Evolutionary conservation across 2,888 invertebrate species (phyloP), one percentile per base, ranked within the genome.

Genomic region (Acleris cristana): DNA sequence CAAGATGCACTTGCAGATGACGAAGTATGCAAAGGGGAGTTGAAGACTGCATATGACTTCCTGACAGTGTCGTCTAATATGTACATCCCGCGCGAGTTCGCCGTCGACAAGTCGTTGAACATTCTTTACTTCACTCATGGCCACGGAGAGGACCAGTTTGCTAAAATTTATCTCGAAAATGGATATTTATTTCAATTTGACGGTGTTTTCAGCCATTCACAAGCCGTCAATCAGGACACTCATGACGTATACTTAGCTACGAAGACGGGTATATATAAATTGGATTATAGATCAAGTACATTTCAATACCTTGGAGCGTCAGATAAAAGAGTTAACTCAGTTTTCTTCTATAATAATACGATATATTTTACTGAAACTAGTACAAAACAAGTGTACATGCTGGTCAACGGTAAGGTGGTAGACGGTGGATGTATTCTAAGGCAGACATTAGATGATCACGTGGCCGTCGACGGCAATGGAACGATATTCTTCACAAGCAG

Each of bases 201-300:
- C 7, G 18, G 48, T 48, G 18, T 48, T 8, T 16, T n/a, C 7
- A 48, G 48, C 8, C 48, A 2, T 8, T 48, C 48, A 7, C 48
- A 48, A 48, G 3, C n/a, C 7, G 48, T 48, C 4, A 18, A 48
- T 8, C 48, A 48, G 18, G 18, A 48, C 6, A 18, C 14, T n/a
- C 48, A 48, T 48, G 48, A 48, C 3, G 48, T 48, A 8, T 48
- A 48, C 18, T n/a, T 48, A n/a, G 18, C 48, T n/a, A 48, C 8
- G 18, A 48, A 48, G 18, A 16, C 6, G 0, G 48, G 48, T 0
- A 48, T 48, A 48, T 8, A 48, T 6, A n/a, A 8, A 18, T 18
- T 5, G 0, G 16, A 48, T 18, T 7, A 16, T 18, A 18, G 3
- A 1, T n/a, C 2, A 7, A 1, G 2, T 18, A 0, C 2, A 18